Percentiles rank a stretch among this genome's conserved stretches.
phyloP scores from a whole-genome alignment of 1,140 invertebrate genomes.

The Copidosoma floridanum region DNA sequence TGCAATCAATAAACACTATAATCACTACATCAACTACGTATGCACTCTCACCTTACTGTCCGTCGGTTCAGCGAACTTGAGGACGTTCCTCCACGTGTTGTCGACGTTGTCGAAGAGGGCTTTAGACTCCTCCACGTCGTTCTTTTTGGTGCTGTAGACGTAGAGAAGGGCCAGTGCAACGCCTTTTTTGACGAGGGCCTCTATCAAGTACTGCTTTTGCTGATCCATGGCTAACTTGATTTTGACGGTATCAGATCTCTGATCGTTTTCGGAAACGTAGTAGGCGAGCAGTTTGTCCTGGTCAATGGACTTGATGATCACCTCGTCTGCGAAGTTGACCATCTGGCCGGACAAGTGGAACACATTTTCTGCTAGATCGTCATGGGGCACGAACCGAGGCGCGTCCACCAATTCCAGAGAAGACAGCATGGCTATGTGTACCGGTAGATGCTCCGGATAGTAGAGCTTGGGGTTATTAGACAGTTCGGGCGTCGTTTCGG shows the following conservation, averaged over 20 bases:
- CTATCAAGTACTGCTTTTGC: slow-evolving; percentile 72
- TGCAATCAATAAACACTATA: too few species aligned
- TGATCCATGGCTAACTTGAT: slow-evolving; percentile 83
- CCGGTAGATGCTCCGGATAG: slow-evolving; percentile 71
- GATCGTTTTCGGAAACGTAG: slow-evolving; percentile 78
- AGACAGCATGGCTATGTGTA: slow-evolving; percentile 76
- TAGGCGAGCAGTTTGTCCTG: slow-evolving; percentile 71
- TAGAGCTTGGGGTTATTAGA: slow-evolving; percentile 73
- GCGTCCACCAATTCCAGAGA: slow-evolving; percentile 66
- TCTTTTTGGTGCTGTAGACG: slow-evolving; percentile 48
- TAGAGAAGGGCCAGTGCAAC: slow-evolving; percentile 69
- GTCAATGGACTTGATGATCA: slow-evolving; percentile 74
- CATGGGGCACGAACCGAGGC: slow-evolving; percentile 56
- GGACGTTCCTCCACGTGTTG: slow-evolving; percentile 67
- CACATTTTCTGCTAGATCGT: slow-evolving; percentile 54
- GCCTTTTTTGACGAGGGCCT: slow-evolving; percentile 75
- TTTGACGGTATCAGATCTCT: slow-evolving; percentile 71
- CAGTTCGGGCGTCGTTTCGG: slow-evolving; percentile 66
- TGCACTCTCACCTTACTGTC: slow-evolving; percentile 78
- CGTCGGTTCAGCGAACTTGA: slow-evolving; percentile 75
- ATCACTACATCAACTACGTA: too few species aligned
- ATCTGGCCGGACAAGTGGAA: slow-evolving; percentile 60
- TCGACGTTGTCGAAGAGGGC: slow-evolving; percentile 61
- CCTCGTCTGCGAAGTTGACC: slow-evolving; percentile 63
- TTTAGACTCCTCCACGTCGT: slow-evolving; percentile 38